Conservation (phyloP, 2,797 vertebrate genomes). For the Miichthys miiuy region DNA sequence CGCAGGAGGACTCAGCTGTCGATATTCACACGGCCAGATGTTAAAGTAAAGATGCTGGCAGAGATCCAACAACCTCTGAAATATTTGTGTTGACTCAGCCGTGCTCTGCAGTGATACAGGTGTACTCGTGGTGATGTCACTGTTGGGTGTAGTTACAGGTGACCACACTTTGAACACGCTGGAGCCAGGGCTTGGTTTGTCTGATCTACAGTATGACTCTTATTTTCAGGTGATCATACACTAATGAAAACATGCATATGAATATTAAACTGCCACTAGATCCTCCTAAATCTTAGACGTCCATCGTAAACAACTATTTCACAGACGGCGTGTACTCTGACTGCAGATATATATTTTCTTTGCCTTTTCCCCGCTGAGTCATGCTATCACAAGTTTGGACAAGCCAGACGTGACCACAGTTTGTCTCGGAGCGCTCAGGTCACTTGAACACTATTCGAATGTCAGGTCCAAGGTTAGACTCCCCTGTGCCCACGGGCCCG, state of each 20-base stretch:
- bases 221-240: too few relatives aligned
- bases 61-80: too few relatives aligned
- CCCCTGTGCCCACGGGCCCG: conserved; percentile 31
- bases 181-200: too few relatives aligned
- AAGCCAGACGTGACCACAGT: conserved; percentile 35
- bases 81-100: too few relatives aligned
- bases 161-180: too few relatives aligned
- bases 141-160: neutral
- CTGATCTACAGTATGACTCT: too few relatives aligned
- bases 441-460: conserved; percentile 53
- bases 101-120: neutral
- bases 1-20: neutral
- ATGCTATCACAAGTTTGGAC: conserved; percentile 27
- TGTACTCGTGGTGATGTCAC: neutral
- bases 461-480: conserved; percentile 56
- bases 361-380: conserved; percentile 9
- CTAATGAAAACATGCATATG: too few relatives aligned
- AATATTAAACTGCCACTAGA: too few relatives aligned
- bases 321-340: neutral
- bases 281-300: too few relatives aligned
- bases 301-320: too few relatives aligned
- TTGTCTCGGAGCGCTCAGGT: conserved; percentile 52
- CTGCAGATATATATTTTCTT: neutral
- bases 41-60: neutral
- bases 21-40: neutral